Evolutionary conservation across 1,140 invertebrate species (phyloP), one percentile per base, ranked within the genome.

Genomic region (Ditylenchus dipsaci): DNA sequence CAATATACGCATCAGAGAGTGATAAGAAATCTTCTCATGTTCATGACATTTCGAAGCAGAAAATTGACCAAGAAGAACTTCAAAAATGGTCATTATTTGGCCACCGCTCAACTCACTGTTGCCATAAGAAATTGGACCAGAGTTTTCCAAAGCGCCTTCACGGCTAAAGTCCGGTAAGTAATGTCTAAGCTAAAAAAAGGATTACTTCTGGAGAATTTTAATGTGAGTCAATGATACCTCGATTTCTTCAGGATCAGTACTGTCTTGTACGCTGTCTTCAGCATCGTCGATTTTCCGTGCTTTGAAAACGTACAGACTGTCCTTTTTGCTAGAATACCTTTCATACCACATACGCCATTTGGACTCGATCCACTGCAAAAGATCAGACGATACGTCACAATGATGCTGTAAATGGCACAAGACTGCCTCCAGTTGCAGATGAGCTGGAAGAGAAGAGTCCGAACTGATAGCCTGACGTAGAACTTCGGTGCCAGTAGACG

Each of bases 231-330:
- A 23, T 23, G 13, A n/a, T n/a, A 69, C 57, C 33, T 69, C 67
- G 0, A 26, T 7, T 19, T 69, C 45, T 27, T 71, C 67, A 23
- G 23, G 56, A 17, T 76, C 74, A 15, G 45, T 47, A 17, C 76
- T 56, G 29, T 88, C 86, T 70, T 90, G 88, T 53, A 93, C 91
- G 71, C 93, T 91, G 7, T 88, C 87, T 58, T 83, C 75, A 62
- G 84, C 82, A 66, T 82, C 81, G 5, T 82, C 83, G 56, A 82
- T 75, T 47, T 67, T 71, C 65, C 78, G 70, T 26, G 76, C 83
- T 85, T 90, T 91, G 33, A 91, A 96, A 11, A 95, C 82, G 75
- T 88, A 89, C 59, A 91, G 89, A 64, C 91, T 88, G 75, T 91
- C 89, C 42, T 87, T 85, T 70, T 90, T 88, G 71, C 88, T 87